phyloP scores from a whole-genome alignment of 2,888 invertebrate genomes.

The Melanostoma mellinum region DNA sequence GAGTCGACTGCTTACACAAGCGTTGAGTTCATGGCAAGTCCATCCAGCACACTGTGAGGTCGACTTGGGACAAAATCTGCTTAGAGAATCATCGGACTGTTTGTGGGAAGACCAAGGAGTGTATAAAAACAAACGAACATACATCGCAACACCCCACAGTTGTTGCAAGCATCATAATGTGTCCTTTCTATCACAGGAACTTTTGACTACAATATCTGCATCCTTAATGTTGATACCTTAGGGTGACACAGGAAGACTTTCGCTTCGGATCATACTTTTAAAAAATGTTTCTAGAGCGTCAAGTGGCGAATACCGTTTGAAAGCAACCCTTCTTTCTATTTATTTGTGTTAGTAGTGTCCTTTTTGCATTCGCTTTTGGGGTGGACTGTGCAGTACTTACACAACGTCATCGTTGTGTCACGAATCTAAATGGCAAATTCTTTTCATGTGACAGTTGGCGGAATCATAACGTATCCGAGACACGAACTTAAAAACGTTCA shows the following conservation, averaged over 20 bases:
- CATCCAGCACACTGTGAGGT: no score
- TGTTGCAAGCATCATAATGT: no score
- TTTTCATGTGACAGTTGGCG: conserved; percentile 12
- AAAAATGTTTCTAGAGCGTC: conserved; percentile 19
- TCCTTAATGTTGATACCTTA: conserved; percentile 39
- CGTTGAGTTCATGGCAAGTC: no score
- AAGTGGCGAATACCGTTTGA: conserved; percentile 17
- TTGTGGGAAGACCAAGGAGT: no score
- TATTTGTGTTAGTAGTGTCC: no score
- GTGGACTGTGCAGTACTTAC: neutral
- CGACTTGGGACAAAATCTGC: no score
- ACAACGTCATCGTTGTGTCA: conserved; percentile 33
- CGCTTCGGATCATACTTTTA: conserved; percentile 35
- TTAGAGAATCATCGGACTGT: no score
- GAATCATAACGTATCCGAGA: conserved; percentile 52
- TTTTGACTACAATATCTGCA: conserved; percentile 24
- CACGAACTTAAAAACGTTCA: conserved; percentile 39
- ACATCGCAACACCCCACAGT: no score
- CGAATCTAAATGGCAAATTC: conserved; percentile 54
- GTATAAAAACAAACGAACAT: no score
- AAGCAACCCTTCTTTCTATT: conserved; percentile 7
- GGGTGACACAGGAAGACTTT: conserved; percentile 26
- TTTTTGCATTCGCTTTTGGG: no score
- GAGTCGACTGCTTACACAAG: no score
- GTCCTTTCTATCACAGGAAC: neutral